These are phyloP conservation scores for Nansenia antarctica DNA, from an alignment of 2,113 vertebrate species.

Conservation along the genomic window DNA sequence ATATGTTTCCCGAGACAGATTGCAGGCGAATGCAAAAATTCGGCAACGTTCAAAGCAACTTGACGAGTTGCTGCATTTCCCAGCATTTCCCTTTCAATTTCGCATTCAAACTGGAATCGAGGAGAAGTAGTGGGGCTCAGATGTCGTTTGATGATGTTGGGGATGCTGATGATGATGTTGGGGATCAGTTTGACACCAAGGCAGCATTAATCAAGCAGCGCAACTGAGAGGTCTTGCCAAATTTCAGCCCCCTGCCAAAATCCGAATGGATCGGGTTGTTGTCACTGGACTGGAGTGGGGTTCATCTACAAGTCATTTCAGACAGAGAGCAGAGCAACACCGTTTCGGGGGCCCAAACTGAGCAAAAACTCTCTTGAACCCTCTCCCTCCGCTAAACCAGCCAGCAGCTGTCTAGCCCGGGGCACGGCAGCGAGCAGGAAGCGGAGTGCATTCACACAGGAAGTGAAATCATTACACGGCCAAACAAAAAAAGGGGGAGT, in stretches of 20 bases:
- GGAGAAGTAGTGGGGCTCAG: conserved; percentile 11
- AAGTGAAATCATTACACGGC: conserved; percentile 46
- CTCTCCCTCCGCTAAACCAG: background rate
- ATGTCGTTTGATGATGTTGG: conserved; percentile 17
- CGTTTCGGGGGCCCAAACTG: no score
- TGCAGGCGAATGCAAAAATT: conserved; percentile 45
- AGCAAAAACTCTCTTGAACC: no score
- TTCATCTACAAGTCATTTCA: background rate
- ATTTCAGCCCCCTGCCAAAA: background rate
- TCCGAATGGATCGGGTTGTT: background rate
- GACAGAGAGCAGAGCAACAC: no score
- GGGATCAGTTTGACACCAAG: background rate
- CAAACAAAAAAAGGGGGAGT: background rate
- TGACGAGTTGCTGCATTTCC: no score
- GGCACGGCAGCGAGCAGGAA: conserved; percentile 62
- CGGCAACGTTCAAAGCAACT: no score
- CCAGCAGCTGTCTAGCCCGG: conserved; percentile 29
- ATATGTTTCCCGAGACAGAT: conserved; percentile 63
- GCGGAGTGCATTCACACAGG: conserved; percentile 62
- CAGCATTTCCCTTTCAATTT: no score
- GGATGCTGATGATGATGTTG: conserved; percentile 28
- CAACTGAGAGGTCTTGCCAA: conserved; percentile 11
- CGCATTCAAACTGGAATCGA: background rate
- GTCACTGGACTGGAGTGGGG: background rate
- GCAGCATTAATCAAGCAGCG: conserved; percentile 17